Evolutionary conservation across 2,113 vertebrate genomes (phyloP), one percentile per base, ranked within the genome.

Genomic region (Argyrosomus japonicus): DNA sequence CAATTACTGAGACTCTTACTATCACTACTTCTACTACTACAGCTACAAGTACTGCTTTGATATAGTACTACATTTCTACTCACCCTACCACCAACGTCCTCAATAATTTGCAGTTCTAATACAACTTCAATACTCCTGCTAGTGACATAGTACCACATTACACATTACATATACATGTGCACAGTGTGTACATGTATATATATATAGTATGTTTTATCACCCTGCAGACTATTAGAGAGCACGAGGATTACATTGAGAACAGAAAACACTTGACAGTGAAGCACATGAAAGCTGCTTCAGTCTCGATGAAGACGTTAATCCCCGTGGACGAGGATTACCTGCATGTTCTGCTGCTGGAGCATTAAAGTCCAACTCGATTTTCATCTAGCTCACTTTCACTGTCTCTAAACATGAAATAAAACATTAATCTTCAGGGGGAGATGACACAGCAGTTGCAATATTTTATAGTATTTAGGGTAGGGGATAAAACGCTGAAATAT

Each of bases 221-320:
- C 36, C 36, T 40, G 45, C 45, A 65, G 43, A 50, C 27, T 29
- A 53, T 57, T 53, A 79, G 18, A 73, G 74, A 75, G 45, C 81
- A 15, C 61, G 3, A 67, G 89, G 89, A 92, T 90, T 90, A 91
- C 51, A 79, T 68, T 19, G 57, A 74, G 10, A 14, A 71, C 65
- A 29, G 47, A 62, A 36, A 50, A 51, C 70, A 2, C 56, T 65
- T 65, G 58, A 74, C 40, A 75, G 54, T 40, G 73, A 77, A 70
- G 72, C 57, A 4, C 68, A 51, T 63, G 51, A 80, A 86, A 75
- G 78, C 82, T 61, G 78, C 74, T 43, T 15, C 29, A 2, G 63
- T 53, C 69, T 70, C 43, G 1, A 75, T 61, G 82, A 90, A 91
- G 89, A 91, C 19, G 57, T 25, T 90, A 85, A 92, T 89, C 90